Evolutionary conservation across 2,113 vertebrate genomes (phyloP).

Genomic region (Barnardius zonarius): DNA sequence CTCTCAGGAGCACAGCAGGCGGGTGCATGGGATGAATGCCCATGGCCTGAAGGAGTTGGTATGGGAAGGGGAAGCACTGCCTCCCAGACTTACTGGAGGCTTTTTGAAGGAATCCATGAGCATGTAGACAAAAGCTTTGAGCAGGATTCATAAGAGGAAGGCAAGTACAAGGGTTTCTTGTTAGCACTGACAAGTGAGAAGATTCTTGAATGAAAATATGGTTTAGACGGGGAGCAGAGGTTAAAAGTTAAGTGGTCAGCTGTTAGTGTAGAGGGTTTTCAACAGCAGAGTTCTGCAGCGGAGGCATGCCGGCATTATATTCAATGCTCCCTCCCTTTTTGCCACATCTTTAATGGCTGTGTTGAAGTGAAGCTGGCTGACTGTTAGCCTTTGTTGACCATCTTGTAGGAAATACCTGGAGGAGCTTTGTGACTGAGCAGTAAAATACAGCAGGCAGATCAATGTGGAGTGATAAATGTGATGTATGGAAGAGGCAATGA

Average conservation of each 20-base stretch:
- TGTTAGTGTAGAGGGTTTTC: neutral
- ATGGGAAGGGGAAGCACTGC: neutral
- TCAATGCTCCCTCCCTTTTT: neutral
- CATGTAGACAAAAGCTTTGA: neutral
- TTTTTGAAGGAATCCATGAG: neutral
- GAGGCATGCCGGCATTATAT: neutral
- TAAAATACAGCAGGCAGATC: neutral
- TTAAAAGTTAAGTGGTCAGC: neutral
- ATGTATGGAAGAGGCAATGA: neutral
- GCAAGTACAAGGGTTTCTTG: neutral
- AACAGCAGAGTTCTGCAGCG: neutral
- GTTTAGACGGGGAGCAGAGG: neutral
- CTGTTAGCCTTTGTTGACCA: neutral
- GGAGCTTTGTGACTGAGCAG: neutral
- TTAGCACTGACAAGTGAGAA: neutral
- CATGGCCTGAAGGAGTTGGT: accelerated
- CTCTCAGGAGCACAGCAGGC: neutral
- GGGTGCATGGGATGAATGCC: neutral
- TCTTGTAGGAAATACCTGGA: neutral
- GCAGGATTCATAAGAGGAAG: neutral
- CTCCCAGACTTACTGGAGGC: neutral
- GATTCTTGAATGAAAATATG: neutral
- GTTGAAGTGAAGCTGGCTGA: neutral
- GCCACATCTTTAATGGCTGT: neutral
- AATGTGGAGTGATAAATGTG: neutral